Conservation (phyloP, 2,888 invertebrate species). For the Emmelina monodactyla region DNA sequence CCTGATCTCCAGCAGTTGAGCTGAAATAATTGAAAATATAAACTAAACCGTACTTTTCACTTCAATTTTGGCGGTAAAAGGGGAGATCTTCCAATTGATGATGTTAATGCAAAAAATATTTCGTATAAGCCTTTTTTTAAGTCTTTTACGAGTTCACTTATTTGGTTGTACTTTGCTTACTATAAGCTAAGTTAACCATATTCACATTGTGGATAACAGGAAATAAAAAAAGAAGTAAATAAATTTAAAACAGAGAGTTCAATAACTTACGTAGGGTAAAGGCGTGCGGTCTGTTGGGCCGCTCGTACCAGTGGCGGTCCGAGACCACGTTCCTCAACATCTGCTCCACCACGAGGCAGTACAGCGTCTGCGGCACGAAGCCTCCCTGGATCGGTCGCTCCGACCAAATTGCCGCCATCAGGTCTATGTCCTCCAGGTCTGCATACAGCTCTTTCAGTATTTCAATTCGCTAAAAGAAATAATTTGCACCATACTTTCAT, state of each 20-base stretch:
- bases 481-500: no score
- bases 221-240: not conserved
- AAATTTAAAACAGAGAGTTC: no score
- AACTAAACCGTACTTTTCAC: no score
- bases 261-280: constrained; percentile 28
- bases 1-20: constrained; percentile 33
- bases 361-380: constrained; percentile 84
- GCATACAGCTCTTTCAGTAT: constrained; percentile 22
- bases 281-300: constrained; percentile 25
- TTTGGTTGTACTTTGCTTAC: no score
- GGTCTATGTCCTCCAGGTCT: constrained; percentile 82
- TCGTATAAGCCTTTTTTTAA: no score
- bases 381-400: constrained; percentile 81
- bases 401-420: constrained; percentile 86
- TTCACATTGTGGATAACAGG: not conserved
- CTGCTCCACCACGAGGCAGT: constrained; percentile 84
- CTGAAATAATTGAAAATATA: constrained; percentile 21
- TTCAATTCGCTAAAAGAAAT: constrained; percentile 24
- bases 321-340: constrained; percentile 78
- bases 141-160: no score
- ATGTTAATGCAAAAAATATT: no score
- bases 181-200: not conserved
- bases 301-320: constrained; percentile 80
- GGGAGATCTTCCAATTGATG: no score
- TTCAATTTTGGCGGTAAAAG: no score